These are phyloP conservation scores for Gonatopus flavifemur DNA, from an alignment of 1,140 invertebrate species.

Conservation along the genomic window DNA sequence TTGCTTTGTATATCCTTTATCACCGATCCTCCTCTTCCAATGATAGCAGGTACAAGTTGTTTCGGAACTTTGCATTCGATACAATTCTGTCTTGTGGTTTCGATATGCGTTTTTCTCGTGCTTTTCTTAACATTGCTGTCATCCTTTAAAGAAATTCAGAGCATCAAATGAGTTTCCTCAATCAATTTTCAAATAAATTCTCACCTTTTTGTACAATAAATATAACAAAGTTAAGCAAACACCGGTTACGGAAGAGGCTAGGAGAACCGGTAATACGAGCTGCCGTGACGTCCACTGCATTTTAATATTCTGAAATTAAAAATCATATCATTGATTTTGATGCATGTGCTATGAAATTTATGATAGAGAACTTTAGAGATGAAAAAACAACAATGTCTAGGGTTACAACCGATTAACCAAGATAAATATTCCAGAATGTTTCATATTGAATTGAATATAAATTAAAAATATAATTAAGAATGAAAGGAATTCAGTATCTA, in stretches of 20 bases:
- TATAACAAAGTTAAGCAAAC: conserved; percentile 52
- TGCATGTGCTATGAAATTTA: no score
- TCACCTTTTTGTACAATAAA: conserved; percentile 50
- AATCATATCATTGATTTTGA: no score
- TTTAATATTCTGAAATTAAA: no score
- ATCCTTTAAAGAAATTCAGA: conserved; percentile 7
- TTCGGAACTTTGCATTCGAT: conserved; percentile 56
- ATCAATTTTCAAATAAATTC: conserved; percentile 9
- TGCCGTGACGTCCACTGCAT: conserved; percentile 32
- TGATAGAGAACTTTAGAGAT: no score
- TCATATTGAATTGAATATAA: no score
- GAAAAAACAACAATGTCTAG: no score
- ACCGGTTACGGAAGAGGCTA: conserved; percentile 54
- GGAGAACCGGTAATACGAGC: conserved; percentile 32
- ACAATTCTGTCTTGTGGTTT: conserved; percentile 37
- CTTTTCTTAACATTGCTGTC: conserved; percentile 33
- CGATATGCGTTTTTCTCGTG: conserved; percentile 27
- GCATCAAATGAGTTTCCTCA: background rate
- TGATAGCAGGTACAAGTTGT: conserved; percentile 54
- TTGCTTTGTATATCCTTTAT: conserved; percentile 72
- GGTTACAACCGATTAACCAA: no score
- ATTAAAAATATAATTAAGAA: no score
- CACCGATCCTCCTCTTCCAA: conserved; percentile 68
- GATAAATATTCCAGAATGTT: no score
- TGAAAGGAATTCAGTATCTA: no score